Conservation (phyloP, 2,888 invertebrate genomes). For the Cheilosia scutellata region DNA sequence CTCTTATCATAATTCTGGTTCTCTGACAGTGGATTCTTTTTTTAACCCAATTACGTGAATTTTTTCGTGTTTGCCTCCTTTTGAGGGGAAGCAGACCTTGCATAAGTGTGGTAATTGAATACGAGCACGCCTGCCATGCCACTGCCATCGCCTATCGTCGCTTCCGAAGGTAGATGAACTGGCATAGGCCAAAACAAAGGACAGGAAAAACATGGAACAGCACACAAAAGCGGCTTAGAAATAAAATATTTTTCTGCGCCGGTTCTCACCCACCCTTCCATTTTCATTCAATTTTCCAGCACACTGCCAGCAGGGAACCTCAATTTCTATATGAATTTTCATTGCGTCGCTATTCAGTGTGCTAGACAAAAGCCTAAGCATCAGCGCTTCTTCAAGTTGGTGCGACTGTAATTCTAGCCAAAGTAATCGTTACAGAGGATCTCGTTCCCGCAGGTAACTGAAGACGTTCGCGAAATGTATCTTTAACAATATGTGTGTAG, state of each 20-base stretch:
- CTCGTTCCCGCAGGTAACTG: constrained; percentile 32
- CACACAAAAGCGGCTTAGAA: constrained; percentile 59
- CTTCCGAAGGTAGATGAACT: constrained; percentile 71
- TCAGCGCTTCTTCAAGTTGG: constrained; percentile 42
- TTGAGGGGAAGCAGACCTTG: constrained; percentile 55
- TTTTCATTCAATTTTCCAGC: constrained; percentile 59
- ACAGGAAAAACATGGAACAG: constrained; percentile 60
- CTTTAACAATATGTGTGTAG: constrained; percentile 11
- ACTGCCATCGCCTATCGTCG: constrained; percentile 1
- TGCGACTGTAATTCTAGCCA: constrained; percentile 56
- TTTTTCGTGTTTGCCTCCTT: constrained; percentile 16
- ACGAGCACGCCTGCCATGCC: constrained; percentile 26
- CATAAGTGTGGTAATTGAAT: constrained; percentile 72
- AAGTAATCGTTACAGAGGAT: constrained; percentile 41
- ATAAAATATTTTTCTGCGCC: constrained; percentile 55
- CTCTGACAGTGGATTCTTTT: constrained; percentile 6
- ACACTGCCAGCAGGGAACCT: constrained; percentile 28
- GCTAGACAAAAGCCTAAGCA: constrained; percentile 66
- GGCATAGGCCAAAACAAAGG: constrained; percentile 57
- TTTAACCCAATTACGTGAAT: constrained; percentile 67
- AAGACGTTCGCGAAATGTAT: constrained; percentile 42
- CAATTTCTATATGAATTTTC: constrained; percentile 60
- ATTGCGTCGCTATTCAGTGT: constrained; percentile 65
- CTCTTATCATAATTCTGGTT: constrained; percentile 35
- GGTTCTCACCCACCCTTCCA: constrained; percentile 46